Base-by-base conservation (phyloP, 2,113 vertebrate species). In the Pimephales promelas region DNA sequence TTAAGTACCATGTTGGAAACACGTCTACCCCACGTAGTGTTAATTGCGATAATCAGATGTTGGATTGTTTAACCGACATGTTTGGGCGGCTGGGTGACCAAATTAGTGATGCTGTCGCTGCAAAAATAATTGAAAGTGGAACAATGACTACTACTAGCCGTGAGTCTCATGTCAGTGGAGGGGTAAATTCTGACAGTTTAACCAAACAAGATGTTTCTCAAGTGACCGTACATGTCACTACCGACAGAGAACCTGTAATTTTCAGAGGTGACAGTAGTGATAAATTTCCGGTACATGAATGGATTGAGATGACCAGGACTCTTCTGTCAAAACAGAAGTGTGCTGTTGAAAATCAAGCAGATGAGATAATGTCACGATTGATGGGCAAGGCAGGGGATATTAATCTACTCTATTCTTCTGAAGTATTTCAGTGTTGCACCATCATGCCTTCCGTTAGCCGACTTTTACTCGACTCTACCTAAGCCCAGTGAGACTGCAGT, bases 241-340 rank as follows among this genome's bases (percentile, higher is more conserved):
- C 59, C 22, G 77, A 64, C 10, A 40, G 40, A 9, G 59, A 79
- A 43, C 77, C 36, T 18, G 45, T 43, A 0, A 61, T 79, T 40
- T 66, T 64, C 24, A 79, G 77, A 64, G 77, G 77, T 18, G 49
- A 76, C 4, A 3, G 49, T 14, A 26, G 40, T 20, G 74, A 76
- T 28, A 54, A 22, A 56, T 79, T 18, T 64, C n/a, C 77, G 10
- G 59, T 79, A 10, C 2, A 79, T 0, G 59, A 66, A 31, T 79
- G 77, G 77, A 26, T 79, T 26, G 77, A 79, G 36, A 45, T 79
- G 14, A 79, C 77, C 5, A 64, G 14, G 13, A 47, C 40, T 0
- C 34, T 59, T 26, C 4, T 79, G n/a, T 45, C 4, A 20, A 79
- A 47, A 20, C 59, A 79, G 36, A 62, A 79, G 24, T 79, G 77